A percentile compares a stretch with the other conserved stretches of the same genome.
Evolutionary conservation across 1,140 invertebrate species (phyloP).

Genomic region (Pygmarrhopalites habei): DNA sequence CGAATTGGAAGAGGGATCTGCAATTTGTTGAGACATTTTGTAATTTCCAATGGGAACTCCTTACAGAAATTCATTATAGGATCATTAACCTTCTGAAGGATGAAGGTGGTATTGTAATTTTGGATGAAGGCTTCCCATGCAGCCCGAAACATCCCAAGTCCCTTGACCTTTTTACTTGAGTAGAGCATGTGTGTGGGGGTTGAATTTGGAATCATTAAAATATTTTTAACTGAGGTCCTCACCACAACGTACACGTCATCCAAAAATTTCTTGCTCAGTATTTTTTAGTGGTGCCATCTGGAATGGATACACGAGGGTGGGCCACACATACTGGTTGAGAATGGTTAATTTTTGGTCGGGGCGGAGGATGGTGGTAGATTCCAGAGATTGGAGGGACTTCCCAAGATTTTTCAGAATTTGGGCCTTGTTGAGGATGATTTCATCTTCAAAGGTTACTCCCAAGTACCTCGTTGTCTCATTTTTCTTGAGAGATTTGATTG

Average conservation of each 20-base stretch:
- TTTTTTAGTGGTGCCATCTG: neutral
- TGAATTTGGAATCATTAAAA: neutral
- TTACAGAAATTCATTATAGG: too few species aligned
- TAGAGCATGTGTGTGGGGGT: neutral
- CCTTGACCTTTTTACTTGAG: neutral
- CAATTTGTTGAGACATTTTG: too few species aligned
- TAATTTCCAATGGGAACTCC: too few species aligned
- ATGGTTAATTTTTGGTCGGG: constrained; percentile 3
- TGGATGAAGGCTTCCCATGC: constrained; percentile 4
- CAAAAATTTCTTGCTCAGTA: neutral
- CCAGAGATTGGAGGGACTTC: neutral
- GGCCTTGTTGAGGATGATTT: neutral
- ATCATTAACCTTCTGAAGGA: neutral
- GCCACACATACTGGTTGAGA: constrained; percentile 3
- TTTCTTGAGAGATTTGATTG: neutral
- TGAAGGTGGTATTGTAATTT: neutral
- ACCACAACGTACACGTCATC: constrained; percentile 1
- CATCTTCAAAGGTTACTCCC: constrained; percentile 2
- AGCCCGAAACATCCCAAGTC: neutral
- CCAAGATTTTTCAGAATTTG: neutral
- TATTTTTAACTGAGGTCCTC: neutral
- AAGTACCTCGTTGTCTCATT: neutral
- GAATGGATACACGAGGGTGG: neutral
- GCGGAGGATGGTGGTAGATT: neutral
- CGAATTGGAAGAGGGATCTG: too few species aligned